A percentile compares a stretch with the other conserved stretches of the same genome.
Conservation (phyloP, 1,140 invertebrate genomes). For the Caenorhabditis latens region DNA sequence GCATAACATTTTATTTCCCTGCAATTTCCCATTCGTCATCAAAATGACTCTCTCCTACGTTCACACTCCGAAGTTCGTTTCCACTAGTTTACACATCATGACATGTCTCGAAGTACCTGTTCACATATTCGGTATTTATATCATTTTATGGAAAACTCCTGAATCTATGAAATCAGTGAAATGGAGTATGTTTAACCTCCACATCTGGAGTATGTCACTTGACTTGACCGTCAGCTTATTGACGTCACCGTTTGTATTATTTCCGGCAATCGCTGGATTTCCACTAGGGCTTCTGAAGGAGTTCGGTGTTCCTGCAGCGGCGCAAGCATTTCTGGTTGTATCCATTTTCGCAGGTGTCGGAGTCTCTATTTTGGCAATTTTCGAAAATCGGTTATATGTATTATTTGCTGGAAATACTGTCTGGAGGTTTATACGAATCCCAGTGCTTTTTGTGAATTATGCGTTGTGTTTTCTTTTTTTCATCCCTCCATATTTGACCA, state of each 20-base stretch:
- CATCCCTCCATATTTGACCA: conserved; percentile 4
- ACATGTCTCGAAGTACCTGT: background rate
- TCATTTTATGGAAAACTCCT: background rate
- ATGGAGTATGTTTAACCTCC: conserved; percentile 9
- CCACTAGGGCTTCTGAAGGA: background rate
- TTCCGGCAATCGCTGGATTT: background rate
- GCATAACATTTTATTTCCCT: too few species aligned
- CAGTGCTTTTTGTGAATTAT: background rate
- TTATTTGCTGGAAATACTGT: background rate
- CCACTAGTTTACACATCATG: background rate
- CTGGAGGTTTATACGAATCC: background rate
- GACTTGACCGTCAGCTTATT: background rate
- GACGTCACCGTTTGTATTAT: background rate
- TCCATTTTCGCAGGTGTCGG: background rate
- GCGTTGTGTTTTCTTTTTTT: background rate
- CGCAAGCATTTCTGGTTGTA: background rate
- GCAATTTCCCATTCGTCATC: too few species aligned
- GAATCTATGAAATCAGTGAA: conserved; percentile 9
- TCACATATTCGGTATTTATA: background rate
- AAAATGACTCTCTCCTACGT: background rate
- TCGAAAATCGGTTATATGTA: conserved; percentile 13
- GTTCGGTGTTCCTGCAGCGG: background rate
- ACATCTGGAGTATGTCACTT: background rate
- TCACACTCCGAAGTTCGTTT: background rate
- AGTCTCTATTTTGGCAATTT: background rate